Base-by-base conservation (phyloP, 2,888 invertebrate species). In the Sycophila texana region DNA sequence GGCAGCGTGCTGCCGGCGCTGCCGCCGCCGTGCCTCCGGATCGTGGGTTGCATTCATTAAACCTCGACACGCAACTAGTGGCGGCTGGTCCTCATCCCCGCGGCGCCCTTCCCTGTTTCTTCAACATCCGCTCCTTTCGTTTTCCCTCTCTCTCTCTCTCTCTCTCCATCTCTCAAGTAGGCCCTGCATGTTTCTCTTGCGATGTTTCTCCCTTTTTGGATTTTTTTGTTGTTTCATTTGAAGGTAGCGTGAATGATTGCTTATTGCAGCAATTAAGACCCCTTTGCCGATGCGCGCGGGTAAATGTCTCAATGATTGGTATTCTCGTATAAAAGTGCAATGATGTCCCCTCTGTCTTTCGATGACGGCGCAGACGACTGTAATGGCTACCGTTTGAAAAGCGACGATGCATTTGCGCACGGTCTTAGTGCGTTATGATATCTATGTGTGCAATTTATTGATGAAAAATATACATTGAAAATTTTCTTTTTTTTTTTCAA, bases 1-100 rank as follows among this genome's bases (percentile, higher is more conserved):
- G 55, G 39, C 53, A 68, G 67, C 13, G 39, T 7, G 51, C 26
- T 66, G 68, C 68, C 14, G 58, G 26, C 18, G 74, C 39, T 22
- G 67, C 16, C 65, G 65, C 66, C 55, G 60, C 75, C 30, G 57
- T 65, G 77, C 76, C 90, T 87, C 87, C 86, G 90, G 91, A 91
- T 92, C 91, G 92, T 92, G 92, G 91, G 91, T 92, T 92, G 92
- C 92, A 92, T 92, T 92, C 92, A 92, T 92, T 92, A 92, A 91
- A 87, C 89, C 91, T 91, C 86, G 87, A 89, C 90, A 89, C 89
- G 90, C 92, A 91, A 92, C 91, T 92, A 91, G 86, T 86, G 86
- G 86, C 86, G 85, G 86, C 82, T 84, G 85, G 82, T 84, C 84
- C 81, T 81, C 83, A 81, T 82, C 84, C 74, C 76, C 66, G 74